Base-by-base conservation (phyloP, 1,140 invertebrate species). In the Drosophila baimaii region DNA sequence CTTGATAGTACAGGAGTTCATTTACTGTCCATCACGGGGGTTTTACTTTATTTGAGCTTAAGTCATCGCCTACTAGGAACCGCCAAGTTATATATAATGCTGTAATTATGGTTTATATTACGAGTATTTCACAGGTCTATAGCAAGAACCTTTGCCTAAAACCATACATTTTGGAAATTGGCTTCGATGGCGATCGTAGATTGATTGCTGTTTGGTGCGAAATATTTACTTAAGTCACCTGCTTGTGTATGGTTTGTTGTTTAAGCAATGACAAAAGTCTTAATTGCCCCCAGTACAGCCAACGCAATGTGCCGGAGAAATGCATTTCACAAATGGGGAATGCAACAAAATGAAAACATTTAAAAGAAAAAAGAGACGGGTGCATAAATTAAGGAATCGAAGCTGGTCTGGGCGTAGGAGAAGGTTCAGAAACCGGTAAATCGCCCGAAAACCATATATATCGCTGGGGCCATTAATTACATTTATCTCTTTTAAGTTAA, bases 341-440 rank as follows among this genome's bases (percentile, higher is more conserved):
- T 49, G 43, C 68, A 49, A 69, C 55, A 43, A 27, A 55, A 44
- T 10, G 37, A 82, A 74, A 82, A 7, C 5, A 73, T 43, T 75
- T 75, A 56, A 62, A 59, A 58, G 57, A 63, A 71, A 44, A 37
- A 73, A 29, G 8, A 66, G 37, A 12, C 47, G 59, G 54, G 54
- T 76, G 77, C 44, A 70, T 86, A 88, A 79, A 82, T 86, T 82
- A 73, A 59, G 35, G 47, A 33, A 31, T 59, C n/a, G 21, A 12
- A 55, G 8, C 27, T 35, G 49, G 33, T 43, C 33, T 57, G 62
- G 46, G 64, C 71, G 62, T 69, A 82, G 83, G 79, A 64, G 79
- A 82, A 82, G 82, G 76, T 88, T 86, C 77, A 77, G 69, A 88
- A 88, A 88, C 79, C 77, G 72, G 83, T 88, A 77, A 80, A 77